Evolutionary conservation across 2,888 invertebrate genomes (phyloP).

Genomic region (Tetheella fluctuosa): DNA sequence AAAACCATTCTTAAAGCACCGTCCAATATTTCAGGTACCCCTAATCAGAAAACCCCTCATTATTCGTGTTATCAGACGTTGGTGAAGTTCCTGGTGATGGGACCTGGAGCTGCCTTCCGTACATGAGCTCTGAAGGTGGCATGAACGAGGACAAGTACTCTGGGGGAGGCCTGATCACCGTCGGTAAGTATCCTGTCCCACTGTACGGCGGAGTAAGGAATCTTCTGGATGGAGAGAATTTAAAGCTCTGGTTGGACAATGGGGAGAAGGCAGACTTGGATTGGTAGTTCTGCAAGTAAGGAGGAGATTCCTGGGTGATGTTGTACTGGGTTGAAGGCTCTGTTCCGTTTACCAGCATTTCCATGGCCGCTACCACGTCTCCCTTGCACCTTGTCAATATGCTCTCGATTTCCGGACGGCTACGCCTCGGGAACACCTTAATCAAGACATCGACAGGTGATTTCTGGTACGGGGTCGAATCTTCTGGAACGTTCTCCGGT

Average conservation of each 20-base stretch:
- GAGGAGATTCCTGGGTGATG: constrained; percentile 73
- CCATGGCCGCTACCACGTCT: constrained; percentile 96
- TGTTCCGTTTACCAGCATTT: constrained; percentile 90
- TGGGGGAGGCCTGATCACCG: constrained; percentile 87
- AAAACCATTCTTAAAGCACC: constrained; percentile 33
- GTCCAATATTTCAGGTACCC: constrained; percentile 52
- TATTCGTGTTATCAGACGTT: constrained; percentile 79
- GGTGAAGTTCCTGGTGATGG: constrained; percentile 80
- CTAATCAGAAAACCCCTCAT: constrained; percentile 81
- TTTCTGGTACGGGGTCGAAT: constrained; percentile 72
- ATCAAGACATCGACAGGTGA: constrained; percentile 95
- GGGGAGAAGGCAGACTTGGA: constrained; percentile 92
- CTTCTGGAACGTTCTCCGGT: constrained; percentile 51
- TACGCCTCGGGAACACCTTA: constrained; percentile 94
- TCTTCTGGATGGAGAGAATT: constrained; percentile 88
- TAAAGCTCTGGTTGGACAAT: constrained; percentile 85
- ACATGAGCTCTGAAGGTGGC: constrained; percentile 77
- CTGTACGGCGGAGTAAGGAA: constrained; percentile 93
- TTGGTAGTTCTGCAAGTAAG: constrained; percentile 77
- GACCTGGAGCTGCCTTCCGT: constrained; percentile 73
- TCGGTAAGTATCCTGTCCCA: constrained; percentile 92
- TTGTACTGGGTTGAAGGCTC: constrained; percentile 64
- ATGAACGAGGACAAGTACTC: constrained; percentile 76
- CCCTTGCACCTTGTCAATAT: constrained; percentile 93
- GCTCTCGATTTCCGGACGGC: constrained; percentile 93